Evolutionary conservation across 2,113 vertebrate species (phyloP), one percentile per base, ranked within the genome.

Genomic region (Rhombomys opimus): DNA sequence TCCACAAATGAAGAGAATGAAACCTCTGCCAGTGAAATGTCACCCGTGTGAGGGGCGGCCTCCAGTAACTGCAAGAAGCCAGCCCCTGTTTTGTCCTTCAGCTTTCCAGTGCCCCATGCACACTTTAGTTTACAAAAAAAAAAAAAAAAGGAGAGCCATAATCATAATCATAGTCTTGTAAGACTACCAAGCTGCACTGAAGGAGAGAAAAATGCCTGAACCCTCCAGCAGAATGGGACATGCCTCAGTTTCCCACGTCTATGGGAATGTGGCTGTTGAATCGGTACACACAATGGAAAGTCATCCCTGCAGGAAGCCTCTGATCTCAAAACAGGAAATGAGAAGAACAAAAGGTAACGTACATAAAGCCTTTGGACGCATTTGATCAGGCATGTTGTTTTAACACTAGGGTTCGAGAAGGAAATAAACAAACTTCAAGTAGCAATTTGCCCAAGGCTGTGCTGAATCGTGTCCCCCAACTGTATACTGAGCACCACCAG

Each of bases 101-200:
- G 18, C 8, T 2, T 20, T 35, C 1, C 32, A 90, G 18, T 20
- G 82, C 89, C 85, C 35, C 0, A 57, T n/a, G 52, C 7, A 76
- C 15, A 22, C 22, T 61, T 88, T 27, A 22, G 22, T 89, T 72
- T 76, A 67, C 59, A 81, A 54, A 6, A 54, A 15, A 87, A 41
- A 96, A 82, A 57, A 87, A 41, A 96, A 82, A n/a, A 87, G 68
- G 13, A 27, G 63, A 75, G 30, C 20, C n/a, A 46, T 30, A 46
- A n/a, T 41, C 52, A 57, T 86, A 89, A 17, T 32, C 73, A 57
- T 76, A 86, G 38, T 92, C 54, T n/a, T 88, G 10, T 32, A 54
- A 27, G 22, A 61, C n/a, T 46, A 50, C 23, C 65, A 89, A 52
- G 9, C 13, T 41, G 75, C 7, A 9, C 8, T 85, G 46, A 25